Conservation (phyloP, 2,888 invertebrate genomes). For the Bellardia pandia region DNA sequence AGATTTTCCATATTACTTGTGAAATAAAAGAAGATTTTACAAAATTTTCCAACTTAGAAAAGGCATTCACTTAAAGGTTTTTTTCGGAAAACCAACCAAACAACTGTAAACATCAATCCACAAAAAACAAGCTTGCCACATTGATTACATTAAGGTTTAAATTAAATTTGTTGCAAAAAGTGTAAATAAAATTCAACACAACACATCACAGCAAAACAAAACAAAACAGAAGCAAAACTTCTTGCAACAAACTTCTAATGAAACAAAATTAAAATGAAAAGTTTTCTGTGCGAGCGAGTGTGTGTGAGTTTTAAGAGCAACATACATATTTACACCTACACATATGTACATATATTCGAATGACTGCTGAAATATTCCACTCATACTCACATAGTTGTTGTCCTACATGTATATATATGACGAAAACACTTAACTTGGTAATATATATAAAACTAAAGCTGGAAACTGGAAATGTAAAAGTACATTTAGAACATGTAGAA, state of each 20-base stretch:
- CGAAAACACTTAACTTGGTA: conserved; percentile 34
- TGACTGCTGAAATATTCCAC: neutral
- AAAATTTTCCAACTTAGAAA: conserved; percentile 25
- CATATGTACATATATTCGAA: neutral
- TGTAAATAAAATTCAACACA: conserved; percentile 35
- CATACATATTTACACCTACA: conserved; percentile 9
- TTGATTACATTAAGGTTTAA: conserved; percentile 65
- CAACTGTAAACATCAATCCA: conserved; percentile 35
- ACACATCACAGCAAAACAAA: conserved; percentile 2
- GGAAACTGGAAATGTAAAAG: conserved; percentile 26
- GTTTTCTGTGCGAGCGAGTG: conserved; percentile 9
- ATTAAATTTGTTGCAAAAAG: conserved; percentile 60
- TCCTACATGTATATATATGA: neutral
- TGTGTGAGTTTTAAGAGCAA: neutral
- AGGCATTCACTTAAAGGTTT: conserved; percentile 28
- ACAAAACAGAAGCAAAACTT: conserved; percentile 11
- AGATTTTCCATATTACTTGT: conserved; percentile 11
- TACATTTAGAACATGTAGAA: conserved; percentile 31
- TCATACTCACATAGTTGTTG: neutral
- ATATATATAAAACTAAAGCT: conserved; percentile 29
- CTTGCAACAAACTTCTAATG: conserved; percentile 53
- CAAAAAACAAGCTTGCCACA: conserved; percentile 51
- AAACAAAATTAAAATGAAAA: conserved; percentile 63
- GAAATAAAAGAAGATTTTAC: neutral
- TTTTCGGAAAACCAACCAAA: conserved; percentile 14